These are phyloP conservation scores for Caenorhabditis sp. DNA, from an alignment of 2,888 invertebrate species.

Conservation along the genomic window DNA sequence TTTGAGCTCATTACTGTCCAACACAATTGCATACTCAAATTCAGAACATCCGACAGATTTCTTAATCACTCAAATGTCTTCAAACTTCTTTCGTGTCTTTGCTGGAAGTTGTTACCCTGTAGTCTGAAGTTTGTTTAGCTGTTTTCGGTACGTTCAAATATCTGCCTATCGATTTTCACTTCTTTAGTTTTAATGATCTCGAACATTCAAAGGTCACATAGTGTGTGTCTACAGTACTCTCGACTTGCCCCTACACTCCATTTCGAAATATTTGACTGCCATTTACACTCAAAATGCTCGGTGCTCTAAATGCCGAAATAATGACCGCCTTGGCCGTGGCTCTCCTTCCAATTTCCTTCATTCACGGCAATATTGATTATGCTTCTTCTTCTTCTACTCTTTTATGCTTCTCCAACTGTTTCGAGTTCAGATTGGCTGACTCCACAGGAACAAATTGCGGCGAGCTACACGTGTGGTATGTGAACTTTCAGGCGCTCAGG, in stretches of 20 bases:
- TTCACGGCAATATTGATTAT: not conserved
- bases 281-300: not conserved
- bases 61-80: no score
- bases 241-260: no score
- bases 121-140: slow-evolving; percentile 10
- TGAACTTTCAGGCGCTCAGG: not conserved
- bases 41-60: not conserved
- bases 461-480: not conserved
- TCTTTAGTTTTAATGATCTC: slow-evolving; percentile 9
- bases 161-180: not conserved
- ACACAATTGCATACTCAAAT: no score
- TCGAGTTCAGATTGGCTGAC: not conserved
- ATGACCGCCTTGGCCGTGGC: not conserved
- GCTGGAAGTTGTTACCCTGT: not conserved
- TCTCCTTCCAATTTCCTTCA: not conserved
- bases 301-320: not conserved
- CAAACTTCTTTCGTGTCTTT: no score
- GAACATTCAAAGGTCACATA: slow-evolving; percentile 9
- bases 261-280: not conserved
- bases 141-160: not conserved
- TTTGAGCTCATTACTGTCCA: no score
- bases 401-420: not conserved
- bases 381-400: not conserved
- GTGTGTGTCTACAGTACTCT: not conserved
- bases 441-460: not conserved